Conservation (phyloP, 1,140 invertebrate genomes). For the Caenorhabditis inopinata region DNA sequence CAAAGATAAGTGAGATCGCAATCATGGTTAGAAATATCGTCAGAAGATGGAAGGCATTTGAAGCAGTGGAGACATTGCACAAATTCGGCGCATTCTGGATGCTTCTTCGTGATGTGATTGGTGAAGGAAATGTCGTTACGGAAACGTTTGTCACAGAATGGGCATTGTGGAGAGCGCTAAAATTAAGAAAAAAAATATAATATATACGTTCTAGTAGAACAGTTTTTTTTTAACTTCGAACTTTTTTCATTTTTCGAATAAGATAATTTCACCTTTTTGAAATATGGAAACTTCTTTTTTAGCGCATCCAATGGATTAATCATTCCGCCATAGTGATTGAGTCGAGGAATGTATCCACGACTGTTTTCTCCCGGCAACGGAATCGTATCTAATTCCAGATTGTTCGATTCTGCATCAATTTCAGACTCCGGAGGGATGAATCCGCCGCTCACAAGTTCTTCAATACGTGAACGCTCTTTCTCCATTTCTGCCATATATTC, state of each 20-base stretch:
- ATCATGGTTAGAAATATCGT: constrained; percentile 56
- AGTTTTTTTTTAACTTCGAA: too few species aligned
- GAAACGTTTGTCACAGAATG: constrained; percentile 65
- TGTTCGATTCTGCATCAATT: constrained; percentile 55
- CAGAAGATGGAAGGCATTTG: constrained; percentile 53
- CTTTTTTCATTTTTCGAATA: constrained; percentile 1
- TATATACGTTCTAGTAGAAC: constrained; percentile 58
- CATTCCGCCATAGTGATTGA: background rate
- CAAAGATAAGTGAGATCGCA: constrained; percentile 65
- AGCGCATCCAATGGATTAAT: constrained; percentile 5
- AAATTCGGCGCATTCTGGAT: constrained; percentile 61
- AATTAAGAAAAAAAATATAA: background rate
- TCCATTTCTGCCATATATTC: constrained; percentile 42
- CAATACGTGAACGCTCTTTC: constrained; percentile 61
- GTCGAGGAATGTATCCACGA: constrained; percentile 26
- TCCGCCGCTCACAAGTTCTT: constrained; percentile 60
- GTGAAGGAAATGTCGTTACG: constrained; percentile 65
- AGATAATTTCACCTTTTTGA: background rate
- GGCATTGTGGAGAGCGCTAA: constrained; percentile 63
- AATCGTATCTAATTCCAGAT: constrained; percentile 50
- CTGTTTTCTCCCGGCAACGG: background rate
- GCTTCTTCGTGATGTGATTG: constrained; percentile 62
- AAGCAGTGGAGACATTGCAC: constrained; percentile 65
- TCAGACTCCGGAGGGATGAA: constrained; percentile 64
- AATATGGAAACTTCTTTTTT: constrained; percentile 9